Evolutionary conservation across 2,888 invertebrate genomes (phyloP).

Genomic region (Philonicus albiceps): DNA sequence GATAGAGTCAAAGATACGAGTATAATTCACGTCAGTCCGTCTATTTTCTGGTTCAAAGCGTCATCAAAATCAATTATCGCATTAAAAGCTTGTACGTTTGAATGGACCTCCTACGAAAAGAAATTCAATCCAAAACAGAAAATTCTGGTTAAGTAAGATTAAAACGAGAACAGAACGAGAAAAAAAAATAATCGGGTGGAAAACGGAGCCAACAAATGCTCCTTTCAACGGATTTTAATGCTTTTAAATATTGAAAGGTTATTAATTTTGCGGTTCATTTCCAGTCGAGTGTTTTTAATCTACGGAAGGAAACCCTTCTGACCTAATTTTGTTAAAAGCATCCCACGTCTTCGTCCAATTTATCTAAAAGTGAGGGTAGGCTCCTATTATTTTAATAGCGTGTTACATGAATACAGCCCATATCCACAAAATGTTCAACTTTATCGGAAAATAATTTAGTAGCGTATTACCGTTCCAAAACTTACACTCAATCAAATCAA

Average conservation of each 20-base stretch:
- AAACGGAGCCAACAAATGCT: neutral
- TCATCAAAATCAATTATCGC: slow-evolving; percentile 42
- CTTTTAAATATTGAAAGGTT: slow-evolving; percentile 33
- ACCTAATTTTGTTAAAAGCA: slow-evolving; percentile 18
- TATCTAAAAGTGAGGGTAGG: neutral
- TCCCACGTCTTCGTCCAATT: neutral
- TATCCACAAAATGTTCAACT: neutral
- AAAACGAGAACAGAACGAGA: neutral
- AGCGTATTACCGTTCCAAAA: neutral
- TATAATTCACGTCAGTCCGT: slow-evolving; percentile 28
- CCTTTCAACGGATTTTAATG: slow-evolving; percentile 25
- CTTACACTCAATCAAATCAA: neutral
- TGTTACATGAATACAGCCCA: neutral
- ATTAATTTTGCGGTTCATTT: slow-evolving; percentile 38
- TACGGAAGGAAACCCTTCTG: neutral
- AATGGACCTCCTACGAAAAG: slow-evolving; percentile 16
- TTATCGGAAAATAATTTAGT: neutral
- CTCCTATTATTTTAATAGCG: neutral
- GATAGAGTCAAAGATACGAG: slow-evolving; percentile 21
- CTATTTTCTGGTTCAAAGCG: slow-evolving; percentile 26
- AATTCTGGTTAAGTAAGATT: slow-evolving; percentile 25
- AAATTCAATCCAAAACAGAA: slow-evolving; percentile 20
- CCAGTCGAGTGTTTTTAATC: slow-evolving; percentile 2
- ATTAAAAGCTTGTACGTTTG: slow-evolving; percentile 42
- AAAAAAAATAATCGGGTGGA: neutral